phyloP scores from a whole-genome alignment of 2,888 invertebrate species.

The Lasiommata megera region DNA sequence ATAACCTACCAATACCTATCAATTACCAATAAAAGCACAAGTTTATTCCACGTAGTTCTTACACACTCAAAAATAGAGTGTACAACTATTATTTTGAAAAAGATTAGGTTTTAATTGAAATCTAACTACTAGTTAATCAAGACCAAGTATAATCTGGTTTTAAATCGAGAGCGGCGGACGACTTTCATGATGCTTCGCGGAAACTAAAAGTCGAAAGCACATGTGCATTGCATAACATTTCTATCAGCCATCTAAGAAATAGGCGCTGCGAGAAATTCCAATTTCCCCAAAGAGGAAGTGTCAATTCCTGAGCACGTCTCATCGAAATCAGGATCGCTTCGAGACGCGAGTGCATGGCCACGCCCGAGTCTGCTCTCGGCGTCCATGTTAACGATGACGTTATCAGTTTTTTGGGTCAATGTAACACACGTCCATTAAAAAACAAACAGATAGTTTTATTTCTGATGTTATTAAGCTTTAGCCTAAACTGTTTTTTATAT shows the following conservation, averaged over 20 bases:
- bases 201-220: slow-evolving; percentile 1
- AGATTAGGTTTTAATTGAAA: too few relatives aligned
- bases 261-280: neutral
- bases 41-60: too few relatives aligned
- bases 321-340: slow-evolving; percentile 28
- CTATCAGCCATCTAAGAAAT: neutral
- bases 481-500: too few relatives aligned
- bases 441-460: slow-evolving; percentile 38
- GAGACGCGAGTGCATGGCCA: slow-evolving; percentile 46
- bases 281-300: slow-evolving; percentile 7
- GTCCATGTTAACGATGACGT: slow-evolving; percentile 61
- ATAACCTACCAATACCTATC: too few relatives aligned
- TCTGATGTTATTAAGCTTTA: neutral
- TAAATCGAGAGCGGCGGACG: neutral
- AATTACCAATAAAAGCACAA: too few relatives aligned
- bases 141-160: too few relatives aligned
- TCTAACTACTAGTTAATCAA: too few relatives aligned
- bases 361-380: slow-evolving; percentile 53
- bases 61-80: too few relatives aligned
- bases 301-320: neutral
- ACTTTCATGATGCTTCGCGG: neutral
- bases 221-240: neutral
- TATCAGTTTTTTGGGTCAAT: slow-evolving; percentile 73
- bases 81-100: too few relatives aligned
- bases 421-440: slow-evolving; percentile 63